phyloP scores from a whole-genome alignment of 2,113 vertebrate species.

The Rattus norvegicus region DNA sequence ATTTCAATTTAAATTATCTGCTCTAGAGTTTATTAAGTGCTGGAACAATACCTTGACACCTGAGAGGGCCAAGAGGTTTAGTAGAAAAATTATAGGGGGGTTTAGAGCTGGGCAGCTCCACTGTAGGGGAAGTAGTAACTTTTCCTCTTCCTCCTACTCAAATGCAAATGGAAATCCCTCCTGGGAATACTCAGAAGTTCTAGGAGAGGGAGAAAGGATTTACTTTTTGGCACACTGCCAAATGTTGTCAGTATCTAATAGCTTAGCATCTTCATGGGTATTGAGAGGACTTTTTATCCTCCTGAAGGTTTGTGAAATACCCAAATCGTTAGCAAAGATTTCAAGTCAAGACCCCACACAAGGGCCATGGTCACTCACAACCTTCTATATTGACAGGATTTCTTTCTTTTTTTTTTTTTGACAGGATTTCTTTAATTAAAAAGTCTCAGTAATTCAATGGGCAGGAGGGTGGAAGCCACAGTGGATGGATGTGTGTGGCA shows the following conservation, averaged over 20 bases:
- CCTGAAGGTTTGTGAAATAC: background rate
- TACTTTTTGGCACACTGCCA: background rate
- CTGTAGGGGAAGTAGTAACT: background rate
- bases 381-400: conserved; percentile 14
- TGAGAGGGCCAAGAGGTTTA: background rate
- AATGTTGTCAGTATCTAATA: background rate
- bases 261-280: background rate
- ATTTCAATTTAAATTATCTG: background rate
- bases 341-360: background rate
- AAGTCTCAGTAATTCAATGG: background rate
- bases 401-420: too few species aligned
- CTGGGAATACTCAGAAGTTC: background rate
- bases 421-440: conserved; percentile 57
- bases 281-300: background rate
- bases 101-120: background rate
- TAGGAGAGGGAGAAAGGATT: fast-evolving
- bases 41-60: background rate
- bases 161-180: background rate
- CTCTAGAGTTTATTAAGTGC: background rate
- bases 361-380: background rate
- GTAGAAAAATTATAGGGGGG: background rate
- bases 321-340: conserved; percentile 48
- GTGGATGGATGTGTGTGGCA: background rate
- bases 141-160: background rate
- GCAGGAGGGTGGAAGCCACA: background rate